Evolutionary conservation across 2,113 vertebrate species (phyloP), one percentile per base, ranked within the genome.

Genomic region (Platichthys stellatus): DNA sequence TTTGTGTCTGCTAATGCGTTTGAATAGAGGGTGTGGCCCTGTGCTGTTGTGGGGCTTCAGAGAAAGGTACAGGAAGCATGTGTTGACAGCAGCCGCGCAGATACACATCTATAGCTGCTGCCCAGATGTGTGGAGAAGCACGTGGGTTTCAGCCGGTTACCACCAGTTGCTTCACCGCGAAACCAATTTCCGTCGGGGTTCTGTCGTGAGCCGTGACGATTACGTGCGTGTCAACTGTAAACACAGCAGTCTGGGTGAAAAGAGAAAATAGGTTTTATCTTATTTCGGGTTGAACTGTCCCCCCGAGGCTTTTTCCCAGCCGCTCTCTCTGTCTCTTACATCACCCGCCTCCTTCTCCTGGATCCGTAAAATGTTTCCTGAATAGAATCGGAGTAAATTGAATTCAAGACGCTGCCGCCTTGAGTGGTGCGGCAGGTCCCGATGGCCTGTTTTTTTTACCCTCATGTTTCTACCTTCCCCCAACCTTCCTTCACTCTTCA

Each of bases 21-120:
- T 82, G 71, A 35, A 59, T 23, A 45, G 45, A 62, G 57, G 80
- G 82, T 53, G 75, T 69, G 78, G 23, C 21, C 31, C 0, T 15
- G 13, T 65, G 26, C 60, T 2, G 8, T 4, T 65, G 56, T 15
- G 56, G 10, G 20, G 24, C n/a, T 9, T 2, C 31, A 21, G 40
- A 35, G 11, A 57, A 40, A 74, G 51, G 69, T 66, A 38, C 5
- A 38, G 18, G 3, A 31, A 28, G 20, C 4, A 10, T 17, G 24
- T 3, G 11, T 4, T 7, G 20, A 31, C 26, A 58, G 56, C 56
- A 5, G 56, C 56, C 7, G 7, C 26, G 18, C 24, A 60, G 54
- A 71, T 47, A 6, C 3, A n/a, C 6, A 43, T 6, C 54, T 24
- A 49, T 47, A 2, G 62, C 63, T 31, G 20, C 51, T n/a, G 51